A percentile compares a stretch with the other conserved stretches of the same genome.
Conservation (phyloP, 2,888 invertebrate species). For the Morpho deidamia region DNA sequence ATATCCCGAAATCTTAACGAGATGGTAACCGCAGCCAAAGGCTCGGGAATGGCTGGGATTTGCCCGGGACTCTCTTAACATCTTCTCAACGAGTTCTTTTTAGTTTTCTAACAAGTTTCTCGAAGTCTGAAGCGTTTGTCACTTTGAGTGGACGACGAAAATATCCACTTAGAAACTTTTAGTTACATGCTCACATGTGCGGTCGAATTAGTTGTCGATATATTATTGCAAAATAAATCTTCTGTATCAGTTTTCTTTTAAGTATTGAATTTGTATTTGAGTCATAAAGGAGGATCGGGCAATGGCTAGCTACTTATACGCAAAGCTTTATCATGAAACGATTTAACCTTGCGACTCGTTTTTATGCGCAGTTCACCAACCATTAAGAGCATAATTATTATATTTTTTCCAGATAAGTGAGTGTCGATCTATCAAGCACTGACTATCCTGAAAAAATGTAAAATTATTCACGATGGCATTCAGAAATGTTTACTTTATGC, state of each 20-base stretch:
- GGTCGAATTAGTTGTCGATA: conserved; percentile 8
- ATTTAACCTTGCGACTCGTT: no score
- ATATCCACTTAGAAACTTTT: conserved; percentile 39
- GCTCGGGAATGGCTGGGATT: conserved; percentile 40
- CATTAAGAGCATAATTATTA: no score
- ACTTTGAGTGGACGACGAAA: conserved; percentile 56
- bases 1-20: conserved; percentile 13
- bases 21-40: neutral
- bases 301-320: no score
- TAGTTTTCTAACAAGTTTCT: conserved; percentile 70
- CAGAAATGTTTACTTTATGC: no score
- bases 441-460: no score
- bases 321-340: no score
- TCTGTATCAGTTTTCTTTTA: neutral
- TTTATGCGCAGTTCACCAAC: no score
- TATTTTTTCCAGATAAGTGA: no score
- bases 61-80: conserved; percentile 43
- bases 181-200: conserved; percentile 19
- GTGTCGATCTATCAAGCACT: no score
- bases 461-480: no score
- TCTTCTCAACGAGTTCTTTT: conserved; percentile 60
- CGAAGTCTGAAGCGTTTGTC: conserved; percentile 63
- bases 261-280: neutral
- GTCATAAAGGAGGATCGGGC: no score
- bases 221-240: neutral